Conservation (phyloP, 1,140 invertebrate genomes). For the Drosophila bifasciata region DNA sequence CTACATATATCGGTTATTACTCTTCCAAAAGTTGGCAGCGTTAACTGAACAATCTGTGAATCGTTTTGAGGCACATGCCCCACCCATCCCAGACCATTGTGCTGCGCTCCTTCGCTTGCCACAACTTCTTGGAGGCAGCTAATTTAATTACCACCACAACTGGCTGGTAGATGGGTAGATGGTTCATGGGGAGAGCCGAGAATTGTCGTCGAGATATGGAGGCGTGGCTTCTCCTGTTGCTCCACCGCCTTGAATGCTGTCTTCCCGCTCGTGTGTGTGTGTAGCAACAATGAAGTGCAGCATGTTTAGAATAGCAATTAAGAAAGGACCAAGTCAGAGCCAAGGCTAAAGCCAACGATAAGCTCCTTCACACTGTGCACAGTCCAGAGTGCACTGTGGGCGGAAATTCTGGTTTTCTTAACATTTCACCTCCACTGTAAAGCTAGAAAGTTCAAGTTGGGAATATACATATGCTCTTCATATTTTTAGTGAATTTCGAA, state of each 20-base stretch:
- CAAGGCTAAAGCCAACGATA: slow-evolving; percentile 29
- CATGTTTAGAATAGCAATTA: slow-evolving; percentile 80
- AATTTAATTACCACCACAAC: slow-evolving; percentile 77
- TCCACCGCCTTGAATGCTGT: slow-evolving; percentile 8
- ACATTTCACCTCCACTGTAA: too few relatives aligned
- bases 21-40: too few relatives aligned
- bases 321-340: slow-evolving; percentile 40
- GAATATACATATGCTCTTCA: too few relatives aligned
- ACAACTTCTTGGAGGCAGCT: slow-evolving; percentile 52
- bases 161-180: neutral
- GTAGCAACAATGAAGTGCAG: slow-evolving; percentile 70
- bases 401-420: too few relatives aligned
- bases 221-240: slow-evolving; percentile 28
- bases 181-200: neutral
- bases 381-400: too few relatives aligned
- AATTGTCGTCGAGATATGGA: neutral
- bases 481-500: too few relatives aligned
- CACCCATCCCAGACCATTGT: neutral
- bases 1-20: too few relatives aligned
- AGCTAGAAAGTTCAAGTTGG: too few relatives aligned
- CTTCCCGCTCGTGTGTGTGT: slow-evolving; percentile 7
- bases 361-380: neutral
- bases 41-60: too few relatives aligned
- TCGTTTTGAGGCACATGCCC: too few relatives aligned
- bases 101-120: slow-evolving; percentile 12